A percentile compares a stretch with the other conserved stretches of the same genome.
These are phyloP conservation scores for Tridacna crocea DNA, from an alignment of 2,888 invertebrate species.

Conservation along the genomic window DNA sequence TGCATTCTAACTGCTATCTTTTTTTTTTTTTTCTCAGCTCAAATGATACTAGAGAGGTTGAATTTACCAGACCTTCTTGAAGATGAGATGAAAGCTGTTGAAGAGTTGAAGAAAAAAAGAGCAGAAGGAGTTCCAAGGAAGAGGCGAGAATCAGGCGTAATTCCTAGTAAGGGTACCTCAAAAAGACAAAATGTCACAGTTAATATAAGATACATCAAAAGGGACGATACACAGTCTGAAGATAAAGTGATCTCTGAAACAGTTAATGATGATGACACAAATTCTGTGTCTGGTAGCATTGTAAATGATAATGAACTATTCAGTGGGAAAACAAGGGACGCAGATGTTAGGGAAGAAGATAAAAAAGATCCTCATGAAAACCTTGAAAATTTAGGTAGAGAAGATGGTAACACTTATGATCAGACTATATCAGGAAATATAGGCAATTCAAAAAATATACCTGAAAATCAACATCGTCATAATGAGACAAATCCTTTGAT, in stretches of 20 bases:
- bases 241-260: neutral
- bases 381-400: neutral
- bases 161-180: neutral
- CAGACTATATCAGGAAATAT: neutral
- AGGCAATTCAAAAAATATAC: no score
- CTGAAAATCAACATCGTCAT: neutral
- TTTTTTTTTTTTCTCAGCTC: constrained; percentile 66
- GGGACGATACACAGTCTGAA: neutral
- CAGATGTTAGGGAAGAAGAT: neutral
- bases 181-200: constrained; percentile 23
- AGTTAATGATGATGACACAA: neutral
- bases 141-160: neutral
- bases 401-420: neutral
- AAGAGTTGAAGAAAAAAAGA: constrained; percentile 41
- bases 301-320: neutral
- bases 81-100: constrained; percentile 58
- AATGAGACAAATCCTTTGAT: neutral
- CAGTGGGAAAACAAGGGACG: neutral
- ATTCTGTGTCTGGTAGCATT: no score
- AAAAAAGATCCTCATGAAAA: neutral
- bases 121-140: neutral
- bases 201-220: constrained; percentile 12
- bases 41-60: constrained; percentile 77
- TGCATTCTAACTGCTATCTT: neutral
- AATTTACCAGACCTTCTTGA: constrained; percentile 73